Evolutionary conservation across 2,888 invertebrate species (phyloP).

Genomic region (Tetragonula carbonaria): DNA sequence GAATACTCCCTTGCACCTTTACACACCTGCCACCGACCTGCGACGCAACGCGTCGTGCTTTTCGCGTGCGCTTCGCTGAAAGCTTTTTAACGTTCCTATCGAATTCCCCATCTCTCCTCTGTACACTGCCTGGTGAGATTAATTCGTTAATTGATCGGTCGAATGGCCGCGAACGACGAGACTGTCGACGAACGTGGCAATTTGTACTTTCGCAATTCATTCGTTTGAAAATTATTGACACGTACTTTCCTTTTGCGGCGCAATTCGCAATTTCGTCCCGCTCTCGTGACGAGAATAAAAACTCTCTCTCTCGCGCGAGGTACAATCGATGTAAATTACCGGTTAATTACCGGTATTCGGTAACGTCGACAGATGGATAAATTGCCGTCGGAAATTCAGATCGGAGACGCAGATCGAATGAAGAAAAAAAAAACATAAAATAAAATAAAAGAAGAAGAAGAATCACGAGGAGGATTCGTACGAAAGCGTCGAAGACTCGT

Average conservation of each 20-base stretch:
- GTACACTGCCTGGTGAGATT: neutral
- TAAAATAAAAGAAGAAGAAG: neutral
- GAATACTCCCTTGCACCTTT: neutral
- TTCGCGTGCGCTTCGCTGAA: neutral
- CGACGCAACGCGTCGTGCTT: neutral
- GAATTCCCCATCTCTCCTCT: neutral
- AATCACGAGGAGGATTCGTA: neutral
- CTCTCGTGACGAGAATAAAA: neutral
- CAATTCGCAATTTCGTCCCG: neutral
- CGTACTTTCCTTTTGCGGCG: too few species aligned
- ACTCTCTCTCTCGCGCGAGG: neutral
- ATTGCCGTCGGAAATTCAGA: neutral
- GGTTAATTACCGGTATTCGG: neutral
- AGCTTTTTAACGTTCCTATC: neutral
- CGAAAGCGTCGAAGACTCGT: conserved; percentile 5
- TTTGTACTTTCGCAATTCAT: neutral
- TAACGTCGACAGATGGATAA: neutral
- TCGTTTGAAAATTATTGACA: neutral
- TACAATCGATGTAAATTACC: neutral
- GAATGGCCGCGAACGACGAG: neutral
- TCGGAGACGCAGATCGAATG: neutral
- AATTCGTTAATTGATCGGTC: neutral
- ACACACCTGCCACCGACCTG: conserved; percentile 21
- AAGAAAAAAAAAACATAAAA: neutral
- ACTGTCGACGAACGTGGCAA: neutral